phyloP scores from a whole-genome alignment of 2,797 vertebrate genomes.

The Falco novaeseelandiae region DNA sequence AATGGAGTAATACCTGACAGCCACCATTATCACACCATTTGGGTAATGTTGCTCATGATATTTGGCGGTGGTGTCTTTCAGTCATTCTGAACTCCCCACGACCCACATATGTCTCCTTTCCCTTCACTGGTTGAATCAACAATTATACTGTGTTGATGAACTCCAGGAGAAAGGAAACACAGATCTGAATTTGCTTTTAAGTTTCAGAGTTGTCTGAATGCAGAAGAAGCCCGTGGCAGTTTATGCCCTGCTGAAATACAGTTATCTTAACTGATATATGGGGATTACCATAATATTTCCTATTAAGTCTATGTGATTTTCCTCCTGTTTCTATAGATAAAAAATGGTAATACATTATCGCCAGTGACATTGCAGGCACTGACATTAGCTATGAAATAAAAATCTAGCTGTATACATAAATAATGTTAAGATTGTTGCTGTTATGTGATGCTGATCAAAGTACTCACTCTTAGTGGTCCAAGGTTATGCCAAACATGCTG shows the following conservation, averaged over 20 bases:
- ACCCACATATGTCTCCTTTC: not conserved
- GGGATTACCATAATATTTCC: conserved; percentile 64
- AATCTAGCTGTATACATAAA: conserved; percentile 24
- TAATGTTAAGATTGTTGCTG: conserved; percentile 2
- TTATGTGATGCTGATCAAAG: not conserved
- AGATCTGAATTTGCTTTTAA: conserved; percentile 42
- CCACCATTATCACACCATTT: not conserved
- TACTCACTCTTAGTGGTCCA: not conserved
- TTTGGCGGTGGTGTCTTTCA: not conserved
- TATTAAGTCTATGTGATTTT: conserved; percentile 56
- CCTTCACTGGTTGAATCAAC: not conserved
- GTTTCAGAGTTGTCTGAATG: conserved; percentile 11
- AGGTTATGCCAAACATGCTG: not conserved
- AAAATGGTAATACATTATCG: conserved; percentile 53
- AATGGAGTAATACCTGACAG: not conserved
- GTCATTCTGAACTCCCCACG: not conserved
- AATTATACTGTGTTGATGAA: not conserved
- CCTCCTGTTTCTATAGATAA: conserved; percentile 54
- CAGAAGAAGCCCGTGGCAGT: conserved; percentile 19
- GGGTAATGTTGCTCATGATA: not conserved
- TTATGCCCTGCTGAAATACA: conserved; percentile 49
- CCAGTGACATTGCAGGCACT: conserved; percentile 21
- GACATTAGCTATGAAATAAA: conserved; percentile 39
- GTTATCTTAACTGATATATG: conserved; percentile 63
- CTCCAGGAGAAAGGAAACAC: not conserved